Evolutionary conservation across 2,888 invertebrate species (phyloP).

Genomic region (Dinocampus coccinellae): DNA sequence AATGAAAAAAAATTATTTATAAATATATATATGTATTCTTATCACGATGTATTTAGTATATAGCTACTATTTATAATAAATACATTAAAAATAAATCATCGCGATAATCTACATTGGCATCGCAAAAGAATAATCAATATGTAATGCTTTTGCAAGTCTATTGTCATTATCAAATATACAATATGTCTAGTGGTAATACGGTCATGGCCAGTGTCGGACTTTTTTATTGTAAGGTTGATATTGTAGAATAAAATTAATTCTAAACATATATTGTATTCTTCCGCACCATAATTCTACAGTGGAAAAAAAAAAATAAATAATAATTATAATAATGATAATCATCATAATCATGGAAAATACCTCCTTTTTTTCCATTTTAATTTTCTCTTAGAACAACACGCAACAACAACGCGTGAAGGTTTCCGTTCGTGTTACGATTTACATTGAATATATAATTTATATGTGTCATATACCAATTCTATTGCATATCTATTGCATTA

Average conservation of each 20-base stretch:
- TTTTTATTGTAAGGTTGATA: neutral
- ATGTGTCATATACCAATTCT: no score
- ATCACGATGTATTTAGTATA: no score
- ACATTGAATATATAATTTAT: no score
- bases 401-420: no score
- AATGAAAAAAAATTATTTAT: neutral
- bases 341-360: no score
- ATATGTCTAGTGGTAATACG: neutral
- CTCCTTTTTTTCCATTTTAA: neutral
- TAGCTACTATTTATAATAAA: no score
- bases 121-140: conserved; percentile 10
- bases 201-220: neutral
- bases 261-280: neutral
- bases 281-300: neutral
- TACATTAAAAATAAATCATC: neutral
- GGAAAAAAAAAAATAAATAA: no score
- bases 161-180: neutral
- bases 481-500: no score
- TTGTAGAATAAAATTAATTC: neutral
- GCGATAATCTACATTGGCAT: neutral
- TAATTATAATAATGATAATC: no score
- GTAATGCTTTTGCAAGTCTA: conserved; percentile 1
- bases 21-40: neutral
- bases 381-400: no score
- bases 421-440: no score